These are phyloP conservation scores for Drosophila siamana DNA, from an alignment of 2,888 invertebrate species.

Conservation along the genomic window DNA sequence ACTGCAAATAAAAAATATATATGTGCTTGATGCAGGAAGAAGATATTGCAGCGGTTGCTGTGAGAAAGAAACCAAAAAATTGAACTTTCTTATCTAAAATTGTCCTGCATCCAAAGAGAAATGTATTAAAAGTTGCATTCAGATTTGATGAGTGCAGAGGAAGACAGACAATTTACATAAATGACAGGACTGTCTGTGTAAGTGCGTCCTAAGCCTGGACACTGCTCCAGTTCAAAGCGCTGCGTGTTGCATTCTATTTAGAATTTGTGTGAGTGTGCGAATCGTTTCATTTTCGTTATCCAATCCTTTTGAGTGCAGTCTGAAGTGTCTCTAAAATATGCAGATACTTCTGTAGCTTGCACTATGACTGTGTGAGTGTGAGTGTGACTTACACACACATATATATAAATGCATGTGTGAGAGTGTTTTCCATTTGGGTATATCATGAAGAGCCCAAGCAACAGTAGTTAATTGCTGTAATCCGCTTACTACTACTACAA, in stretches of 20 bases:
- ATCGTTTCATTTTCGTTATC: slow-evolving; percentile 35
- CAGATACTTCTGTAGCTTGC: slow-evolving; percentile 15
- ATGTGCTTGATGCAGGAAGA: too few relatives aligned
- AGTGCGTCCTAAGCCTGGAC: neutral
- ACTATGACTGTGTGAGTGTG: neutral
- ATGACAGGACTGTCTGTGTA: neutral
- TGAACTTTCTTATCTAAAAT: neutral
- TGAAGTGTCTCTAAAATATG: slow-evolving; percentile 41
- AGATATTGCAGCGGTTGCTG: neutral
- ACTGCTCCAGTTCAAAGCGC: neutral
- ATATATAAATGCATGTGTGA: slow-evolving; percentile 6
- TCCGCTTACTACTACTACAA: slow-evolving; percentile 68
- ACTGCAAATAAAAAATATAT: too few relatives aligned
- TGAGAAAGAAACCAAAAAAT: neutral
- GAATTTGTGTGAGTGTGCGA: slow-evolving; percentile 16
- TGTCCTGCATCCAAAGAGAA: neutral
- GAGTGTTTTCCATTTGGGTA: slow-evolving; percentile 27
- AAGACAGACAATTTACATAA: slow-evolving; percentile 7
- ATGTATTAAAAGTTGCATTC: neutral
- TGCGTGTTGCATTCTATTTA: slow-evolving; percentile 9
- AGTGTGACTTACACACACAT: neutral
- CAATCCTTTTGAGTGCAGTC: slow-evolving; percentile 62
- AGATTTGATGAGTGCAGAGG: neutral
- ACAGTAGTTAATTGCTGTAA: slow-evolving; percentile 68
- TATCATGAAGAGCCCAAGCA: slow-evolving; percentile 14